Conservation (phyloP, 1,140 invertebrate genomes). For the Bombus polaris region DNA sequence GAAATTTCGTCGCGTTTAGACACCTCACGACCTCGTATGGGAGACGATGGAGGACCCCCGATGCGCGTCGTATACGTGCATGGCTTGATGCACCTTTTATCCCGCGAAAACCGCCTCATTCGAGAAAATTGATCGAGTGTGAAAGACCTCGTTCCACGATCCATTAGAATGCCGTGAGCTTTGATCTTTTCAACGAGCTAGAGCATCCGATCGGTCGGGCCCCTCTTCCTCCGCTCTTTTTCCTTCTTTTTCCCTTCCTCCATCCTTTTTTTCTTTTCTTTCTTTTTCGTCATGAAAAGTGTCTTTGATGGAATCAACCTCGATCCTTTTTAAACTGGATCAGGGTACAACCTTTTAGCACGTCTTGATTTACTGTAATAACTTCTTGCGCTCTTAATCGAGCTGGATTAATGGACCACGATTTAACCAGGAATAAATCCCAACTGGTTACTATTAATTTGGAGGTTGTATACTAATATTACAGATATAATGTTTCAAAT, state of each 20-base stretch:
- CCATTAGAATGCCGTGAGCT: slow-evolving; percentile 71
- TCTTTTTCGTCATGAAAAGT: slow-evolving; percentile 26
- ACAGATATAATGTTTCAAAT: background rate
- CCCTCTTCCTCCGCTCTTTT: background rate
- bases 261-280: too few relatives aligned
- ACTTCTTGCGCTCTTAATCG: slow-evolving; percentile 19
- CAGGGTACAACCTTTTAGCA: slow-evolving; percentile 2
- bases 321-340: slow-evolving; percentile 42
- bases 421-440: background rate
- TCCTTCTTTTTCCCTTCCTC: background rate
- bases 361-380: slow-evolving; percentile 6
- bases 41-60: slow-evolving; percentile 43
- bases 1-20: slow-evolving; percentile 43
- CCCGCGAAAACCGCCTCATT: slow-evolving; percentile 73
- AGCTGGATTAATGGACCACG: slow-evolving; percentile 16
- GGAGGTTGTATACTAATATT: background rate
- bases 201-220: slow-evolving; percentile 63
- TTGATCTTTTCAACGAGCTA: slow-evolving; percentile 73
- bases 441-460: too few relatives aligned
- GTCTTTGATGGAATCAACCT: slow-evolving; percentile 55
- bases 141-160: slow-evolving; percentile 72
- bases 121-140: slow-evolving; percentile 76
- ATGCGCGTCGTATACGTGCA: slow-evolving; percentile 61
- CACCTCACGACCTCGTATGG: slow-evolving; percentile 42
- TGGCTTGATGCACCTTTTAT: slow-evolving; percentile 79